These are phyloP conservation scores for Oophaga pumilio DNA, from an alignment of 2,113 vertebrate genomes.

Conservation along the genomic window DNA sequence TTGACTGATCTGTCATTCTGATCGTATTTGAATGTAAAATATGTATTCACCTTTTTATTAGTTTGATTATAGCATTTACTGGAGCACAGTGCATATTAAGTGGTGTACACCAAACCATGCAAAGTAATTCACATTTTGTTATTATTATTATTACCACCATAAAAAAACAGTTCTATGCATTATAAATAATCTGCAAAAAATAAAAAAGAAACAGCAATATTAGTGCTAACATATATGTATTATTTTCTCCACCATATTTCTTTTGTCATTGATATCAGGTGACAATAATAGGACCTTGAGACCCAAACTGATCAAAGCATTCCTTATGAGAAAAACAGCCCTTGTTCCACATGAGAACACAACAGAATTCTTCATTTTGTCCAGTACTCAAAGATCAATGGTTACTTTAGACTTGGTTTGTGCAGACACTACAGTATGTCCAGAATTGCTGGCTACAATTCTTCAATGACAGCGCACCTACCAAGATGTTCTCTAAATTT, in stretches of 20 bases:
- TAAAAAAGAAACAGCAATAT: not conserved
- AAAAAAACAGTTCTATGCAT: not conserved
- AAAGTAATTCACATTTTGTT: too few species aligned
- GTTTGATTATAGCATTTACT: too few species aligned
- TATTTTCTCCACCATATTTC: not conserved
- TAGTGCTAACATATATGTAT: not conserved
- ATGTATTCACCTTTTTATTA: too few species aligned
- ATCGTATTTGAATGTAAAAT: too few species aligned
- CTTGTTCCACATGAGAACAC: slow-evolving; percentile 20
- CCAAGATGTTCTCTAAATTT: too few species aligned
- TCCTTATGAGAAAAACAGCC: not conserved
- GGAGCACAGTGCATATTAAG: too few species aligned
- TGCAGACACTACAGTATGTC: not conserved
- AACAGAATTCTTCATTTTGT: slow-evolving; percentile 2
- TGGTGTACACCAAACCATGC: too few species aligned
- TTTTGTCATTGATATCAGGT: not conserved
- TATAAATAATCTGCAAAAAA: not conserved
- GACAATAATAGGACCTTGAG: not conserved
- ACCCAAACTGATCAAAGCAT: not conserved
- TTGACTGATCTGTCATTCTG: too few species aligned
- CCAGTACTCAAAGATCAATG: slow-evolving; percentile 28
- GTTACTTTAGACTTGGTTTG: not conserved
- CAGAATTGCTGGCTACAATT: slow-evolving; percentile 8
- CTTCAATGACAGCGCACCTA: not conserved
- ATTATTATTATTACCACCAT: too few species aligned